Percentiles rank a stretch among this genome's conserved stretches.
Evolutionary conservation across 2,113 vertebrate species (phyloP).

Genomic region (Gulo gulo): DNA sequence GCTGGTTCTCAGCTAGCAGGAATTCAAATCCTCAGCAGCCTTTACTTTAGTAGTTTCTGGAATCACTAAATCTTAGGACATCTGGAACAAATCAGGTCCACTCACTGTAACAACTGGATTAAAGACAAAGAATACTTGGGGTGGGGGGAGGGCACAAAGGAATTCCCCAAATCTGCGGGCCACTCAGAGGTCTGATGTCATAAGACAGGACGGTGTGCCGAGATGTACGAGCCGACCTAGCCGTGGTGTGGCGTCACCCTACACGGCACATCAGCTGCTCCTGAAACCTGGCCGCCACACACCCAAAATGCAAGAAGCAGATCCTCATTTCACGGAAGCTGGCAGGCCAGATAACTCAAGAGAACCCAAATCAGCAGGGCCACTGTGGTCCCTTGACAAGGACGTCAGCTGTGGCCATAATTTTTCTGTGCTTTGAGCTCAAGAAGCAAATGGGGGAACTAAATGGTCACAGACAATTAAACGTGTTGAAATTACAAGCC

Average conservation of each 20-base stretch:
- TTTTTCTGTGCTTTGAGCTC: neutral
- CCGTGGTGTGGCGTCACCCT: neutral
- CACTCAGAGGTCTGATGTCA: slow-evolving; percentile 9
- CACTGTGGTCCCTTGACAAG: neutral
- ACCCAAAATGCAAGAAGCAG: neutral
- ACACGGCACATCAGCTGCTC: neutral
- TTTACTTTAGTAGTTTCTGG: slow-evolving; percentile 67
- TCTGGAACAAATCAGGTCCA: slow-evolving; percentile 80
- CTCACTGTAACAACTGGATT: slow-evolving; percentile 70
- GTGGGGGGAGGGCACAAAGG: neutral
- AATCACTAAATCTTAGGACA: slow-evolving; percentile 66
- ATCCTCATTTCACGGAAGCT: neutral
- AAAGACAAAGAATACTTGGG: slow-evolving; percentile 60
- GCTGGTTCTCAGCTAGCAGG: slow-evolving; percentile 32
- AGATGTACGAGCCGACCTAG: neutral
- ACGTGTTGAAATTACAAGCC: neutral
- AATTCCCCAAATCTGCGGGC: slow-evolving; percentile 42
- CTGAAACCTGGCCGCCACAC: neutral
- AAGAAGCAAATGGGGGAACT: neutral
- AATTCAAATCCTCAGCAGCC: slow-evolving; percentile 65
- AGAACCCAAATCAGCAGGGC: neutral
- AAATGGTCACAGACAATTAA: neutral
- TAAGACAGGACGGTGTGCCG: neutral
- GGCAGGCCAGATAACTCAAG: neutral
- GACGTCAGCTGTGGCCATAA: neutral